phyloP scores from a whole-genome alignment of 2,113 vertebrate species.

The Grallaria varia region DNA sequence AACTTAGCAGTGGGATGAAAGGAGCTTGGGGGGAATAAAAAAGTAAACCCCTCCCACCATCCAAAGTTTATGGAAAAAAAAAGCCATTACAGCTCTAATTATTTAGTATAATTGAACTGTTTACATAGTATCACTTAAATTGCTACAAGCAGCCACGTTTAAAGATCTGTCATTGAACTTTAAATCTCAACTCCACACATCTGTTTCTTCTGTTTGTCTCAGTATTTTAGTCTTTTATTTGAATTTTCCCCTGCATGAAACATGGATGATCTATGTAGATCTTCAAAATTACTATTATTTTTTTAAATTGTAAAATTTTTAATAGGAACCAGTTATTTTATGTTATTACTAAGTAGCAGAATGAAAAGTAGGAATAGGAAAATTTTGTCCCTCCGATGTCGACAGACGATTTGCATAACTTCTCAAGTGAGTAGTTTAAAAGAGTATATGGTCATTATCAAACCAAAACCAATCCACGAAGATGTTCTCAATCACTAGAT shows the following conservation, averaged over 20 bases:
- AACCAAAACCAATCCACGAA: neutral
- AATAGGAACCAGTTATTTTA: neutral
- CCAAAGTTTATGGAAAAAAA: neutral
- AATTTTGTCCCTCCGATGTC: neutral
- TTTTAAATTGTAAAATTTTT: neutral
- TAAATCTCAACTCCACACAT: neutral
- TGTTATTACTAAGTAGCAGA: neutral
- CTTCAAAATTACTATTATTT: neutral
- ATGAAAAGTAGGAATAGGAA: neutral
- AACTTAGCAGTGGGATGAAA: neutral
- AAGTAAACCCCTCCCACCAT: neutral
- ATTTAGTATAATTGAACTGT: neutral
- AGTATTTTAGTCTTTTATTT: neutral
- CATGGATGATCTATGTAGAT: neutral
- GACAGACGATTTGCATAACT: neutral
- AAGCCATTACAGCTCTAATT: neutral
- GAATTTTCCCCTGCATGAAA: neutral
- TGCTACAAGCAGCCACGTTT: neutral
- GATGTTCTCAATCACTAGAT: neutral
- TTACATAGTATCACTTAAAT: neutral
- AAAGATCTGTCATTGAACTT: neutral
- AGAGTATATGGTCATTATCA: neutral
- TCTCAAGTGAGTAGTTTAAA: neutral
- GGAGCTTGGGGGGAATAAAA: neutral
- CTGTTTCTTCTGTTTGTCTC: neutral